phyloP scores from a whole-genome alignment of 2,888 invertebrate genomes.

The Erebia palarica region DNA sequence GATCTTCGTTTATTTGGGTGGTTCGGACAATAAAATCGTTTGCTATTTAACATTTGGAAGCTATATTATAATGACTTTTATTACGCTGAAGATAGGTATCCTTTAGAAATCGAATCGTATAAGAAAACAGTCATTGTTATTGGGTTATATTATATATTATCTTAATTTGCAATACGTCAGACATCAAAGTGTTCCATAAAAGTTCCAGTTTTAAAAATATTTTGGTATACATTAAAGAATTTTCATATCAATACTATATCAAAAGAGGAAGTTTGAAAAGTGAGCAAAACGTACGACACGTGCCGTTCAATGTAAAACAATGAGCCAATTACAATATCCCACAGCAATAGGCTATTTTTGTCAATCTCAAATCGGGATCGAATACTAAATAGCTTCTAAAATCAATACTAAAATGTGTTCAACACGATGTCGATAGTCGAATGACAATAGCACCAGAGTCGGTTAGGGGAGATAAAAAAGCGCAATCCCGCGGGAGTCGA shows the following conservation, averaged over 20 bases:
- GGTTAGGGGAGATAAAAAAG: conserved; percentile 58
- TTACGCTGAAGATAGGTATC: background rate
- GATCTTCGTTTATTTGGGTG: conserved; percentile 28
- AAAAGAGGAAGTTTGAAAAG: conserved; percentile 31
- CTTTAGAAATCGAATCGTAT: background rate
- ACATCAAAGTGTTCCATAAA: too few species aligned
- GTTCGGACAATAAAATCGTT: conserved; percentile 18
- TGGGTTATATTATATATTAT: background rate
- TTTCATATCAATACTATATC: too few species aligned
- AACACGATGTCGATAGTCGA: background rate
- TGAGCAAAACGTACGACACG: conserved; percentile 44
- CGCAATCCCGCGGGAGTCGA: conserved; percentile 64
- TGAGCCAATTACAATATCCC: conserved; percentile 66
- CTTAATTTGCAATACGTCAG: too few species aligned
- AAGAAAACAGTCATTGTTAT: background rate
- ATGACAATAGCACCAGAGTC: conserved; percentile 6
- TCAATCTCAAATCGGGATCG: conserved; percentile 9
- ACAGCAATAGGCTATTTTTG: conserved; percentile 26
- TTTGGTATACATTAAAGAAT: too few species aligned
- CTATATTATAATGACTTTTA: background rate
- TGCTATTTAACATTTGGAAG: conserved; percentile 28
- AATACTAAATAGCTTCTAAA: background rate
- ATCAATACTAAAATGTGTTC: background rate
- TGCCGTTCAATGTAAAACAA: conserved; percentile 63
- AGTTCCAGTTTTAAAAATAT: too few species aligned